Evolutionary conservation across 2,888 invertebrate species (phyloP).

Genomic region (Sericinus montela): DNA sequence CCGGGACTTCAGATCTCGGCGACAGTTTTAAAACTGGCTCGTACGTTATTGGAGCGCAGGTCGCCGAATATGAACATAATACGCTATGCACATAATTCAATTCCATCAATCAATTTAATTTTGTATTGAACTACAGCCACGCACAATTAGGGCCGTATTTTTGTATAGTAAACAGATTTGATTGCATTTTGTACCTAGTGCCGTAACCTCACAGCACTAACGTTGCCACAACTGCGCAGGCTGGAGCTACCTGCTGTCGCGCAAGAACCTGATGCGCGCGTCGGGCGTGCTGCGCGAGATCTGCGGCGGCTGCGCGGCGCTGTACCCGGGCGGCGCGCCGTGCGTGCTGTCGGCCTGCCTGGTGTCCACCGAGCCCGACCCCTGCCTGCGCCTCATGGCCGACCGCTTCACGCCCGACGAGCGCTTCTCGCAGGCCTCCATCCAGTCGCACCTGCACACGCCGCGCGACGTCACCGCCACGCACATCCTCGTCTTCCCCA

Average conservation of each 20-base stretch:
- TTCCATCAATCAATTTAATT: too few relatives aligned
- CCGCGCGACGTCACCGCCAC: conserved; percentile 98
- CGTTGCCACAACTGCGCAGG: too few relatives aligned
- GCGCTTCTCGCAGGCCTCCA: conserved; percentile 91
- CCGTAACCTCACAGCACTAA: too few relatives aligned
- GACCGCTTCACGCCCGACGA: conserved; percentile 98
- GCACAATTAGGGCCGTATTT: too few relatives aligned
- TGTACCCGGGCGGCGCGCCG: conserved; percentile 90
- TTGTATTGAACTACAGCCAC: too few relatives aligned
- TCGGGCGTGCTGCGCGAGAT: conserved; percentile 93
- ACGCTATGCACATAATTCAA: too few relatives aligned
- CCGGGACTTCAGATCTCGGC: too few relatives aligned
- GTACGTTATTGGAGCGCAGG: too few relatives aligned
- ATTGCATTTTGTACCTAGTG: too few relatives aligned
- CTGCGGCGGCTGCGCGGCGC: conserved; percentile 91
- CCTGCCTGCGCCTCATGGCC: conserved; percentile 92
- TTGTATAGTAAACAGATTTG: too few relatives aligned
- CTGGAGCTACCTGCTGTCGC: conserved; percentile 96
- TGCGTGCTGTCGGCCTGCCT: conserved; percentile 98
- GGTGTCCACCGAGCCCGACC: conserved; percentile 96
- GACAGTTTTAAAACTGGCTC: too few relatives aligned
- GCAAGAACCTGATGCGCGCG: conserved; percentile 92
- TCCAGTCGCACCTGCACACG: conserved; percentile 94
- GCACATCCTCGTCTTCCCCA: conserved; percentile 99
- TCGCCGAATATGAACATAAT: too few relatives aligned